phyloP scores from a whole-genome alignment of 2,797 vertebrate genomes.

The Sebastes iracundus region DNA sequence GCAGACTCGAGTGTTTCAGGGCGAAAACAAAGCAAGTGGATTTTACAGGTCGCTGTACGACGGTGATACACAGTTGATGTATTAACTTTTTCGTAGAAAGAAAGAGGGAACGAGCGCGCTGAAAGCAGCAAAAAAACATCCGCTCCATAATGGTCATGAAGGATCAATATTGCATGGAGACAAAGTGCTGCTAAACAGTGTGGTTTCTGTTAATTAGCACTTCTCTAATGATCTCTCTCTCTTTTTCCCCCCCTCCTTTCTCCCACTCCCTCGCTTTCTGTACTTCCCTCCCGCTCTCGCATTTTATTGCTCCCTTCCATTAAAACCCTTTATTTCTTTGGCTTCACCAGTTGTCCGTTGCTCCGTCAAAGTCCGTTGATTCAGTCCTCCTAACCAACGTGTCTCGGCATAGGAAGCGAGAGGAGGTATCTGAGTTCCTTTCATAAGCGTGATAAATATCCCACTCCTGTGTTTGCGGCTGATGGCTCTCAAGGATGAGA shows the following conservation, averaged over 20 bases:
- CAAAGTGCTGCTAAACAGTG: conserved; percentile 74
- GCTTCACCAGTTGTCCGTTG: conserved; percentile 26
- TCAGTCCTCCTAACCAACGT: conserved; percentile 22
- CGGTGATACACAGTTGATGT: conserved; percentile 15
- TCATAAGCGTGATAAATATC: conserved; percentile 67
- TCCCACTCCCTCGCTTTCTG: conserved; percentile 12
- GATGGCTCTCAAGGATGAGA: conserved; percentile 71
- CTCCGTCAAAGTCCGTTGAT: conserved; percentile 4
- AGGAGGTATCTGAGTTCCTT: conserved; percentile 50
- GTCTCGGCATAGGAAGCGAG: conserved; percentile 27
- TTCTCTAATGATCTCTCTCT: conserved; percentile 64
- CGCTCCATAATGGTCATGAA: conserved; percentile 50
- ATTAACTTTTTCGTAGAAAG: not conserved
- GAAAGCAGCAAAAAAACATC: conserved; percentile 57
- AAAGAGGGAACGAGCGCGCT: not conserved
- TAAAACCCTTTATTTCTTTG: conserved; percentile 22
- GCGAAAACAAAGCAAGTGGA: not conserved
- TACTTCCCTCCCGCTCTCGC: not conserved
- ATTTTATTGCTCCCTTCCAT: conserved; percentile 39
- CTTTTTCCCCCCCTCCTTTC: conserved; percentile 2
- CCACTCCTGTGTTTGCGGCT: conserved; percentile 63
- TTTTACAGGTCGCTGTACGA: not conserved
- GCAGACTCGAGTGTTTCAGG: not conserved
- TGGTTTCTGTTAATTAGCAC: conserved; percentile 76
- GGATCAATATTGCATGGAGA: conserved; percentile 72